These are phyloP conservation scores for Drosophila imparisetae DNA, from an alignment of 2,888 invertebrate genomes.

Conservation along the genomic window DNA sequence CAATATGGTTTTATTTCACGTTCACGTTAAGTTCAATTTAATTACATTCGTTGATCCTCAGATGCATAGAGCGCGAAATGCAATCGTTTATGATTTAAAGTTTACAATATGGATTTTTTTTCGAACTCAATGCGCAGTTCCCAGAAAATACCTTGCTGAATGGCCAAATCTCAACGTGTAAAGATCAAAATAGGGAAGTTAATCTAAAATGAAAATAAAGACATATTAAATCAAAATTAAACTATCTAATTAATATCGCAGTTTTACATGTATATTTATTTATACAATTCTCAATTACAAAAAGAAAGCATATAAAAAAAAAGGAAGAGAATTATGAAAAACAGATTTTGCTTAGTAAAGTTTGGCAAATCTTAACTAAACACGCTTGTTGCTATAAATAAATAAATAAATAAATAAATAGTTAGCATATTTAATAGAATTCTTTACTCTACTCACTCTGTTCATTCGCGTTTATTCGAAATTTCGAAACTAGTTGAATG, in stretches of 20 bases:
- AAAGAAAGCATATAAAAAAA: conserved; percentile 42
- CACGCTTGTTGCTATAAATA: background rate
- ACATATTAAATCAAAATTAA: background rate
- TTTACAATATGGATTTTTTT: too few species aligned
- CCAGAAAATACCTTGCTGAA: too few species aligned
- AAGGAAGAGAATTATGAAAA: conserved; percentile 17
- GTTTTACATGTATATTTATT: conserved; percentile 11
- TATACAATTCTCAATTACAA: conserved; percentile 64
- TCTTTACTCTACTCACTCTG: background rate
- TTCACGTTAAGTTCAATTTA: too few species aligned
- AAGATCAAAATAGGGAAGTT: background rate
- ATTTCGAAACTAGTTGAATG: conserved; percentile 5
- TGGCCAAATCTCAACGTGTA: too few species aligned
- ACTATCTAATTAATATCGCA: background rate
- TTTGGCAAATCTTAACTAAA: conserved; percentile 4
- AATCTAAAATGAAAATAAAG: background rate
- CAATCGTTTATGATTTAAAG: too few species aligned
- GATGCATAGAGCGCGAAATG: too few species aligned
- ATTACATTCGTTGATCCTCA: too few species aligned
- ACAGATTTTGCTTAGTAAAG: background rate
- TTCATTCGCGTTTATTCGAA: conserved; percentile 1
- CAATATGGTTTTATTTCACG: too few species aligned
- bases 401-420: background rate
- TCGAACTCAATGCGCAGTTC: too few species aligned
- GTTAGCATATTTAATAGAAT: background rate